Conservation (phyloP, 2,888 invertebrate genomes). For the Gibbula magus region DNA sequence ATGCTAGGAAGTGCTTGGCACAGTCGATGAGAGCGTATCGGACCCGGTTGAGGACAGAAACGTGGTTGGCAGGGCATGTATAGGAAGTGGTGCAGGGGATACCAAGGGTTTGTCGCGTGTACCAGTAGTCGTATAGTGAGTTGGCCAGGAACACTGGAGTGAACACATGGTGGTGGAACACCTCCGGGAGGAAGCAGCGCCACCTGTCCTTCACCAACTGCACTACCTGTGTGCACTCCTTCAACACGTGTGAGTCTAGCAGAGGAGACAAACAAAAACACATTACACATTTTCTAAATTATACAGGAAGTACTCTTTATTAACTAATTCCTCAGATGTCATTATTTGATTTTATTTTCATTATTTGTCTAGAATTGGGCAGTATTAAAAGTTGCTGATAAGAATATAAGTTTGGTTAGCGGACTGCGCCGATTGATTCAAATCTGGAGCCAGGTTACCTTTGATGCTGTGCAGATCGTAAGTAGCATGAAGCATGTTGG, state of each 20-base stretch:
- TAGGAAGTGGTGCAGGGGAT: conserved; percentile 38
- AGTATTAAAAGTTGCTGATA: too few relatives aligned
- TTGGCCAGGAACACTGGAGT: conserved; percentile 51
- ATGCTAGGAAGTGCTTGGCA: conserved; percentile 37
- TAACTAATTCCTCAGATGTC: too few relatives aligned
- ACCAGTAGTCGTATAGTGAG: conserved; percentile 55
- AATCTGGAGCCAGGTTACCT: conserved; percentile 33
- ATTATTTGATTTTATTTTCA: too few relatives aligned
- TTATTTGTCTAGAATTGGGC: too few relatives aligned
- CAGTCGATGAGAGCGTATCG: conserved; percentile 29
- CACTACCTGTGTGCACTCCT: conserved; percentile 44
- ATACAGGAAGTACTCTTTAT: too few relatives aligned
- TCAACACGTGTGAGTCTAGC: conserved; percentile 43
- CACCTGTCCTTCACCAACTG: conserved; percentile 35
- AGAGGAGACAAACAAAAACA: too few relatives aligned
- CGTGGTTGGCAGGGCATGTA: conserved; percentile 38
- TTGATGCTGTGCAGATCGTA: conserved; percentile 48
- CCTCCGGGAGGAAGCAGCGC: conserved; percentile 50
- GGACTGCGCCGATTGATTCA: too few relatives aligned
- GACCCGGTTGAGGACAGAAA: conserved; percentile 34
- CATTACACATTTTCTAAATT: too few relatives aligned
- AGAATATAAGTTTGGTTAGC: too few relatives aligned
- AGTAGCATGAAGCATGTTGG: conserved; percentile 38
- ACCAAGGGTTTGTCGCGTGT: conserved; percentile 36
- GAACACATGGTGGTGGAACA: conserved; percentile 47